These are phyloP conservation scores for Azorinus chamasolen DNA, from an alignment of 2,888 invertebrate species.

Conservation along the genomic window DNA sequence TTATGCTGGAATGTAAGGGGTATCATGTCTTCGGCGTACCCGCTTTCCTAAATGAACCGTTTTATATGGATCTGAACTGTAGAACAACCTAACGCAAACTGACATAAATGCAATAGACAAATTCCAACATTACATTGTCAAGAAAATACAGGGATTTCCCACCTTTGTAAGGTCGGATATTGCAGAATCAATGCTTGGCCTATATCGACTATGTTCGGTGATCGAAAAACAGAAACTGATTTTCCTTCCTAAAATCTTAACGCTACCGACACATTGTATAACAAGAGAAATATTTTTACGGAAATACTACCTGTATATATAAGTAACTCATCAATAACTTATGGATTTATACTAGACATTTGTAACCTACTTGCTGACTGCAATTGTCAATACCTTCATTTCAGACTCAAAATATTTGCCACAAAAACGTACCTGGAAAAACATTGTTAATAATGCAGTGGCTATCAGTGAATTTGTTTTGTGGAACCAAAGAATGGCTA, in stretches of 20 bases:
- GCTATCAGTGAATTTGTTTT: background rate
- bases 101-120: too few species aligned
- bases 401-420: background rate
- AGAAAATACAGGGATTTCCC: too few species aligned
- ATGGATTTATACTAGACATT: slow-evolving; percentile 10
- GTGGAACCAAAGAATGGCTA: too few species aligned
- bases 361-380: background rate
- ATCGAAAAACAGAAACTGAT: background rate
- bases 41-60: too few species aligned
- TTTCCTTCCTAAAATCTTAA: background rate
- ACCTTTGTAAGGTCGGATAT: too few species aligned
- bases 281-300: slow-evolving; percentile 1
- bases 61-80: too few species aligned
- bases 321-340: background rate
- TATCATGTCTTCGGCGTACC: too few species aligned
- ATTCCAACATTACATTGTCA: too few species aligned
- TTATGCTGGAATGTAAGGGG: too few species aligned
- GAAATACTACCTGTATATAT: background rate
- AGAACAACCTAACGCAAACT: too few species aligned
- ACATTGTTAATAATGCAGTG: background rate
- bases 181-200: too few species aligned
- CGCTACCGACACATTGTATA: background rate
- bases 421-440: background rate
- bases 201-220: too few species aligned
- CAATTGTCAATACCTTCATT: background rate